Evolutionary conservation across 2,797 vertebrate species (phyloP).

Genomic region (Xenopus petersii): DNA sequence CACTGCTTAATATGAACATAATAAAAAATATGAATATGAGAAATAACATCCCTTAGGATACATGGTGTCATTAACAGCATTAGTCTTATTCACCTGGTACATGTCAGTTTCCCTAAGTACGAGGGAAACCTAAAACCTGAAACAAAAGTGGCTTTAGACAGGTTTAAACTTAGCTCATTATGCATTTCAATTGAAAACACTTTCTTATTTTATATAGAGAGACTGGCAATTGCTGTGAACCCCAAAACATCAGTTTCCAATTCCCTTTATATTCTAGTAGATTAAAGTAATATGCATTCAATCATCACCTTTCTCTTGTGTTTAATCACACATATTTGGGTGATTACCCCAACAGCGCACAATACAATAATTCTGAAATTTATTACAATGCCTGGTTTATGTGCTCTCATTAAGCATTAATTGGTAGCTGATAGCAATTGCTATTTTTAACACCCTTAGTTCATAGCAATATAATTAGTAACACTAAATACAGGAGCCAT

Average conservation of each 20-base stretch:
- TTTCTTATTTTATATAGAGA: constrained; percentile 1
- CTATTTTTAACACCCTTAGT: constrained; percentile 80
- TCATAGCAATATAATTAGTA: constrained; percentile 81
- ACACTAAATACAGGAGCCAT: constrained; percentile 80
- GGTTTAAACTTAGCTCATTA: constrained; percentile 3
- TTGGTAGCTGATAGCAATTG: constrained; percentile 78
- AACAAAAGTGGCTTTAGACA: too few relatives aligned
- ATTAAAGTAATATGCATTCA: constrained; percentile 50
- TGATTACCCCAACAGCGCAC: constrained; percentile 61
- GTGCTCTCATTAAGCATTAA: constrained; percentile 79
- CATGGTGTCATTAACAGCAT: too few relatives aligned
- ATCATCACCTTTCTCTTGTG: constrained; percentile 51
- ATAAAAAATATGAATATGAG: too few relatives aligned
- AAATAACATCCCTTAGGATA: too few relatives aligned
- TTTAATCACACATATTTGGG: constrained; percentile 59
- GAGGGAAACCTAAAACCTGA: too few relatives aligned
- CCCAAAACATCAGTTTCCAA: constrained; percentile 13
- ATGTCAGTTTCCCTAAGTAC: too few relatives aligned
- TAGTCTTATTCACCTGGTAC: too few relatives aligned
- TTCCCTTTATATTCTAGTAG: constrained; percentile 38
- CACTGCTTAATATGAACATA: too few relatives aligned
- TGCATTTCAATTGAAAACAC: background rate
- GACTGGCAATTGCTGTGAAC: background rate
- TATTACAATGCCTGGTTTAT: constrained; percentile 79
- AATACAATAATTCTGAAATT: constrained; percentile 75